Evolutionary conservation across 1,140 invertebrate genomes (phyloP).

Genomic region (Musca vetustissima): DNA sequence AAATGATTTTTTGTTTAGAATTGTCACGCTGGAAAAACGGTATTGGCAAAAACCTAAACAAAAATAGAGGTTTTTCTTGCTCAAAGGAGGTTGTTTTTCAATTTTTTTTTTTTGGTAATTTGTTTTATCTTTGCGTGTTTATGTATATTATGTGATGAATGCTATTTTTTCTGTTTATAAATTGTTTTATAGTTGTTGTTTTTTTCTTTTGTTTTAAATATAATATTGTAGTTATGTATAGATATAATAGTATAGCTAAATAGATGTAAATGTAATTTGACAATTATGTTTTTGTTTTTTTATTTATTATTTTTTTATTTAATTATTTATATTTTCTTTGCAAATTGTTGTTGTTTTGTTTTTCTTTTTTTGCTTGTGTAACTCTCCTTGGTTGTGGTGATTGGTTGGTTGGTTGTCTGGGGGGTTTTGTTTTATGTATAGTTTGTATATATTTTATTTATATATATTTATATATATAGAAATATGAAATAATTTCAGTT

Average conservation of each 20-base stretch:
- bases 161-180: background rate
- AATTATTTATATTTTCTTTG: background rate
- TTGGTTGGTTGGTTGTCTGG: no score
- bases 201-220: conserved; percentile 40
- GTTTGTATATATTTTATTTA: conserved; percentile 11
- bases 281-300: conserved; percentile 22
- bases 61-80: no score
- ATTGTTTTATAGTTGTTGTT: background rate
- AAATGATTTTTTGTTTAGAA: no score
- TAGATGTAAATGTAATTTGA: conserved; percentile 25
- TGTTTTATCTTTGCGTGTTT: background rate
- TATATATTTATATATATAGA: background rate
- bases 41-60: no score
- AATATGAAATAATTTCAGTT: conserved; percentile 13
- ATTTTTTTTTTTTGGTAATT: no score
- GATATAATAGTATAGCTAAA: conserved; percentile 30
- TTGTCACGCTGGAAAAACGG: no score
- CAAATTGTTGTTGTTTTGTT: background rate
- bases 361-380: conserved; percentile 7
- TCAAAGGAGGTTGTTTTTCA: no score
- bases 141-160: background rate
- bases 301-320: no score
- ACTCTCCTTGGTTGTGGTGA: background rate
- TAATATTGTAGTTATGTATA: conserved; percentile 16
- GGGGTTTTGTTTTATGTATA: conserved; percentile 4